Percentiles rank a stretch among this genome's conserved stretches.
These are phyloP conservation scores for Halotydeus destructor DNA, from an alignment of 1,140 invertebrate species.

Conservation along the genomic window DNA sequence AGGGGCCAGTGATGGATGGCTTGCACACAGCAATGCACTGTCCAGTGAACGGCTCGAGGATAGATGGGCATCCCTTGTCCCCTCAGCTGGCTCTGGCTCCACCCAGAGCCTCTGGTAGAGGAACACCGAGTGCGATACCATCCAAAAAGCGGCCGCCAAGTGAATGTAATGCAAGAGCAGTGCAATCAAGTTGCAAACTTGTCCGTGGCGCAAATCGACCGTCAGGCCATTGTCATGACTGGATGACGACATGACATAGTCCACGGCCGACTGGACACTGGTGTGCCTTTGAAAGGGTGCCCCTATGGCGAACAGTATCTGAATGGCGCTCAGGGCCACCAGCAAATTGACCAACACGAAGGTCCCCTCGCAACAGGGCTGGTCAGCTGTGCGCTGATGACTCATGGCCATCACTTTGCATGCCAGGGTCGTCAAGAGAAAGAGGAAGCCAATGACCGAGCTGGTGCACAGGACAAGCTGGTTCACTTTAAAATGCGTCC, in stretches of 20 bases:
- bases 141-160: slow-evolving; percentile 39
- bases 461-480: no score
- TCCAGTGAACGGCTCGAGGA: neutral
- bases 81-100: slow-evolving; percentile 17
- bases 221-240: neutral
- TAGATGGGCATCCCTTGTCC: slow-evolving; percentile 12
- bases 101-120: slow-evolving; percentile 24
- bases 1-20: neutral
- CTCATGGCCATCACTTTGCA: slow-evolving; percentile 7
- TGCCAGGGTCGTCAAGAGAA: neutral
- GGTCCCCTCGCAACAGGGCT: no score
- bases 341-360: slow-evolving; percentile 13
- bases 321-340: slow-evolving; percentile 9
- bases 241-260: neutral
- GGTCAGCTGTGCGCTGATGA: slow-evolving; percentile 5
- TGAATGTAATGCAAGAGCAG: slow-evolving; percentile 42
- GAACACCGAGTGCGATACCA: slow-evolving; percentile 31
- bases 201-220: neutral
- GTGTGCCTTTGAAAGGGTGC: neutral
- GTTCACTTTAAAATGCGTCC: no score
- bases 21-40: neutral
- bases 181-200: slow-evolving; percentile 23
- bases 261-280: neutral
- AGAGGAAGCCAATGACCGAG: no score
- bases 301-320: slow-evolving; percentile 7